Base-by-base conservation (phyloP, 2,797 vertebrate genomes). In the Pantherophis vulpinus region DNA sequence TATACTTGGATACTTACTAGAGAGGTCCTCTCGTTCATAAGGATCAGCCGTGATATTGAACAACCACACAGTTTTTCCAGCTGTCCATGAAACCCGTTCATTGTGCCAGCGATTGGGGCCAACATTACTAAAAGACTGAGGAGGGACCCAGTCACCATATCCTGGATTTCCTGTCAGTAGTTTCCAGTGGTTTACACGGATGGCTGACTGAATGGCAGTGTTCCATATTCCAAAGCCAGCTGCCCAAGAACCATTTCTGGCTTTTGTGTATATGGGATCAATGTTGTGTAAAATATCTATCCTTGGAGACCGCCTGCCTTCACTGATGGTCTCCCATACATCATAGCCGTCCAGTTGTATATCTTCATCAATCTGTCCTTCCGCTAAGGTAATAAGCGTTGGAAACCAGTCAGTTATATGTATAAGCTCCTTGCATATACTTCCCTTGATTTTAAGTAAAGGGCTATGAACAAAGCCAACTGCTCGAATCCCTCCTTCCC, bases 331-430 rank as follows among this genome's bases (percentile, higher is more conserved):
- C 97, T 99, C 99, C 99, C 99, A 99, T 91, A 99, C 97, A 18
- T 99, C 99, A 0, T 99, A 99, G 20, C 99, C 99, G 0, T 99
- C 99, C 94, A 99, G 97, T 55, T 98, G 98, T 88, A 98, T 98
- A 93, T 99, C 97, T 95, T 99, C 99, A 2, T 99, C 98, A 2
- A 99, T 97, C 88, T 98, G 98, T 23, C 99, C 99, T 95, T 99
- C 99, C 0, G 98, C 99, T 95, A 99, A 97, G 0, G 98, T 98
- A 91, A 99, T 98, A 97, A 99, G 95, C 7, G 99, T 99, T 56
- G 99, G 99, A 96, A 99, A 99, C 99, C 99, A 99, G 97, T 99
- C 99, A 0, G 99, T 99, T 96, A 99, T 99, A 96, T 99, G 99
- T 90, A 99, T 98, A 10, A 99, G 97, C 92, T 98, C 98, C 93